Conservation (phyloP, 1,140 invertebrate species). For the Phthorimaea operculella region DNA sequence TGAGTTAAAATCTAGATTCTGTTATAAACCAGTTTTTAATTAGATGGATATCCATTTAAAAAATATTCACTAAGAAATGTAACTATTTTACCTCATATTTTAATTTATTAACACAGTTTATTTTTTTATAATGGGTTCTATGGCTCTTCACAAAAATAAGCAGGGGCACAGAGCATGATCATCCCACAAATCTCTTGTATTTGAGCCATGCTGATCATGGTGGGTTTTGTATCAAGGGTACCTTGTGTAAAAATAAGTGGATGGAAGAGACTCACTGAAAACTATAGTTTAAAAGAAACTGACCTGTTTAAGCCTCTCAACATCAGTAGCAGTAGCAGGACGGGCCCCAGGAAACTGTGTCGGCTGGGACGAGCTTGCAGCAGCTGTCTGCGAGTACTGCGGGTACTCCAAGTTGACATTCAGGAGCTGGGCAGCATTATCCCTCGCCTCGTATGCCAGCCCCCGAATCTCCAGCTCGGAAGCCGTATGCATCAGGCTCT, state of each 20-base stretch:
- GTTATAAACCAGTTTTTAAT: no score
- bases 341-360: conserved; percentile 42
- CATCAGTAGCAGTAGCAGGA: conserved; percentile 34
- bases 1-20: no score
- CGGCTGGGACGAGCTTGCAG: conserved; percentile 2
- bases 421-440: conserved; percentile 63
- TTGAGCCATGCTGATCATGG: no score
- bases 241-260: background rate
- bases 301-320: conserved; percentile 64
- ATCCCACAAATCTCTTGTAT: no score
- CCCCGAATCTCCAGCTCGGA: conserved; percentile 74
- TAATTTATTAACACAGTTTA: no score
- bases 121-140: no score
- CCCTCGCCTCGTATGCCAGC: conserved; percentile 63
- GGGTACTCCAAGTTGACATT: conserved; percentile 66
- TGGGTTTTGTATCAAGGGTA: no score
- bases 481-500: conserved; percentile 75
- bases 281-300: conserved; percentile 17
- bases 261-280: conserved; percentile 4
- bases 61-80: no score
- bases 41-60: no score
- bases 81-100: no score
- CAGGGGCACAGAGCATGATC: no score
- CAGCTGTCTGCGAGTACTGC: conserved; percentile 36
- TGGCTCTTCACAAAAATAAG: no score